Percentiles rank a stretch among this genome's conserved stretches.
Conservation (phyloP, 2,888 invertebrate genomes). For the Drosophila robusta region DNA sequence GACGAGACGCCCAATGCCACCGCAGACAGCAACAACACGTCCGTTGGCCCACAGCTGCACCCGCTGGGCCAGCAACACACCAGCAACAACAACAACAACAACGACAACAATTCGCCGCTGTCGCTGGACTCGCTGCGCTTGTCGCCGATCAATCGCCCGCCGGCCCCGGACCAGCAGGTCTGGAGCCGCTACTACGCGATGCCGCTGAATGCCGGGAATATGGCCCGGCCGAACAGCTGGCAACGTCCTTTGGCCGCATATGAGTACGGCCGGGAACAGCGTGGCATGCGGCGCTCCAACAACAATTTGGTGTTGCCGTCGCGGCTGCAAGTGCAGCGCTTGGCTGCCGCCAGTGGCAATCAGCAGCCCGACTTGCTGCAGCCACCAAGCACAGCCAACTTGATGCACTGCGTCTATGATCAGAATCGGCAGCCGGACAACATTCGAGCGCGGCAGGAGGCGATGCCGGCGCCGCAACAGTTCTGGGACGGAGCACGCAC, state of each 20-base stretch:
- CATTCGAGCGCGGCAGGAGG: not conserved
- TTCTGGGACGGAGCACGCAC: not conserved
- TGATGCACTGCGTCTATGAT: constrained; percentile 58
- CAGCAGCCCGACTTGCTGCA: constrained; percentile 28
- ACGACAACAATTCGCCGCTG: constrained; percentile 19
- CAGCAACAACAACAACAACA: not conserved
- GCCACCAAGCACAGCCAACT: constrained; percentile 39
- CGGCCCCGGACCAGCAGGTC: constrained; percentile 5
- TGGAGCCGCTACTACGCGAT: not conserved
- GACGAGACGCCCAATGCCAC: constrained; percentile 75
- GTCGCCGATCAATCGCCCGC: constrained; percentile 23
- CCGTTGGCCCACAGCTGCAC: not conserved
- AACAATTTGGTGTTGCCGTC: constrained; percentile 65
- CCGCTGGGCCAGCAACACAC: too few relatives aligned
- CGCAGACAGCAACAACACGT: constrained; percentile 6
- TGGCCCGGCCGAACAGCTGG: constrained; percentile 1
- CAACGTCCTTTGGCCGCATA: constrained; percentile 13
- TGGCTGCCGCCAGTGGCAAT: constrained; percentile 46
- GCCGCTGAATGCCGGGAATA: not conserved
- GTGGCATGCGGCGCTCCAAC: constrained; percentile 21
- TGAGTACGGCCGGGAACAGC: too few relatives aligned
- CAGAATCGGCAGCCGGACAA: constrained; percentile 76
- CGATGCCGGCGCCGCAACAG: not conserved
- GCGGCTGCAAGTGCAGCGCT: too few relatives aligned
- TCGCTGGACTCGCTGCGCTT: constrained; percentile 70